Base-by-base conservation (phyloP, 2,113 vertebrate genomes). In the Reinhardtius hippoglossoides region DNA sequence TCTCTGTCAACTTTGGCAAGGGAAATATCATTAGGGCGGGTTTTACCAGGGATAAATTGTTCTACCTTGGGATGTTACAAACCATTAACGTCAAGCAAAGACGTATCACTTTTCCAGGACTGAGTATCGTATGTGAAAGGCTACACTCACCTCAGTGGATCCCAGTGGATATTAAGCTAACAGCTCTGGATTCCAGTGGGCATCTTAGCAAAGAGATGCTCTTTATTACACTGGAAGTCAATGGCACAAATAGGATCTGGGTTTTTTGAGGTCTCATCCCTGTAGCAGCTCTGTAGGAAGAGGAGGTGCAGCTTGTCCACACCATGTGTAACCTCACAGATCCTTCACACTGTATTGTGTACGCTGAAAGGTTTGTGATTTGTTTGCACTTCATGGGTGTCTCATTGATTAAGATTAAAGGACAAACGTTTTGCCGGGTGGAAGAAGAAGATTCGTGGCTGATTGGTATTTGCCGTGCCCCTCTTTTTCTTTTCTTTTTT, bases 381-480 rank as follows among this genome's bases (percentile, higher is more conserved):
- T 89, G 91, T 90, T 88, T 89, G 86, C 87, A 75, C 84, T 89
- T 87, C 82, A 83, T 74, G 87, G 88, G 86, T 81, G 83, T 91
- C 88, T 90, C 88, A 91, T 82, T 91, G 89, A 93, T 91, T 89
- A 82, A 88, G 91, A 93, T 92, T 92, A 90, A 80, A 88, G 87
- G 81, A 85, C 78, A 82, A 10, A 85, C 4, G 65, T 84, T 80
- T 90, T 89, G 89, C 88, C 85, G 77, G 81, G 87, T 84, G 85
- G 88, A 84, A 67, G 74, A 80, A 80, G 63, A 65, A 89, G 80
- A 91, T 76, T 90, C 87, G 83, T 77, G 84, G 78, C 86, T 87
- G 87, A 81, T 93, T 89, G 91, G 82, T 88, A 71, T 92, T 92
- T 90, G 80, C 81, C 65, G 48, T 74, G 65, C 31, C 31, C 78